Evolutionary conservation across 2,797 vertebrate species (phyloP).

Genomic region (Falco biarmicus): DNA sequence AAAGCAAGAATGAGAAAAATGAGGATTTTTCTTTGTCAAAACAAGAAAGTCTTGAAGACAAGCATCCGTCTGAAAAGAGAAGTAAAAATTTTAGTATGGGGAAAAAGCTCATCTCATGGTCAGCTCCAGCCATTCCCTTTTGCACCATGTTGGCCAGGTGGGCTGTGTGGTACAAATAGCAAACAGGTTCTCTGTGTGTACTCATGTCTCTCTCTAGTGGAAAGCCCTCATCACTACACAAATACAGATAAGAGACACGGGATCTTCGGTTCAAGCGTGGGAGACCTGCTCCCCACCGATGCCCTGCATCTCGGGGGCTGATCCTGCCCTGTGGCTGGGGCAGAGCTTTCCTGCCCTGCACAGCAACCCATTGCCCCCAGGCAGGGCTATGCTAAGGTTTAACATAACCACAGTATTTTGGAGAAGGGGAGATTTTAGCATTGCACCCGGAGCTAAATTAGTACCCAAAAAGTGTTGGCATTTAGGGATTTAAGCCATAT

Average conservation of each 20-base stretch:
- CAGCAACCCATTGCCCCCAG: neutral
- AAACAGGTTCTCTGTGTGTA: constrained; percentile 58
- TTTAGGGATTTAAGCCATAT: neutral
- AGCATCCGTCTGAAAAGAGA: neutral
- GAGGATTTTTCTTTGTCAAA: neutral
- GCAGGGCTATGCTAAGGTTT: neutral
- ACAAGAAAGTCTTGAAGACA: neutral
- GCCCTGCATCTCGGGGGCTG: neutral
- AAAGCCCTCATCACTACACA: constrained; percentile 61
- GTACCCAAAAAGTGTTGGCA: neutral
- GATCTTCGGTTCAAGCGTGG: neutral
- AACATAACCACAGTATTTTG: neutral
- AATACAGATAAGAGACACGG: neutral
- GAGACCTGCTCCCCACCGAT: neutral
- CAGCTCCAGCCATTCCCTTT: constrained; percentile 8
- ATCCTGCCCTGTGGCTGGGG: neutral
- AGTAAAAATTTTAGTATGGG: neutral
- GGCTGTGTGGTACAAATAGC: neutral
- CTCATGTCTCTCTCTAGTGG: constrained; percentile 73
- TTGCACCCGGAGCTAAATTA: neutral
- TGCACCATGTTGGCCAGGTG: constrained; percentile 51
- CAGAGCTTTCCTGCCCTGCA: neutral
- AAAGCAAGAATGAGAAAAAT: neutral
- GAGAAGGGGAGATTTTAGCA: neutral
- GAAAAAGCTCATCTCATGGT: neutral